Conservation (phyloP, 2,888 invertebrate genomes). For the Cheilosia urbana region DNA sequence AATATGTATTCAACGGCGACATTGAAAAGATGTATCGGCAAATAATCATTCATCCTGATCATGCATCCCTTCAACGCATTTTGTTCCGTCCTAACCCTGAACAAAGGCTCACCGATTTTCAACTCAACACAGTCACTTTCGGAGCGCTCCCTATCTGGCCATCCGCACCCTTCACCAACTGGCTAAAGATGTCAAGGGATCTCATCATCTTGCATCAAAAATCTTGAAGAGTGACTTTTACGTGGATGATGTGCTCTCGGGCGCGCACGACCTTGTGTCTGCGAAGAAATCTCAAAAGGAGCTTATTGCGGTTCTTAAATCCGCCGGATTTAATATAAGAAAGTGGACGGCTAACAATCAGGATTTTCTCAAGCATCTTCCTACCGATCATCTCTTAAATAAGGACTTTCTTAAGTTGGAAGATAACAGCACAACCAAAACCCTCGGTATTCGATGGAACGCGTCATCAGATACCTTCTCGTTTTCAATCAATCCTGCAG, state of each 20-base stretch:
- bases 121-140: conserved; percentile 1
- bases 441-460: conserved; percentile 15
- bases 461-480: not conserved
- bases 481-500: not conserved
- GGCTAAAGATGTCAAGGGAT: not conserved
- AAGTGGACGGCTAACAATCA: conserved; percentile 1
- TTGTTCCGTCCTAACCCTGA: too few relatives aligned
- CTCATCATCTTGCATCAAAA: conserved; percentile 6
- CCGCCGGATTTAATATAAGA: conserved; percentile 7
- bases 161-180: conserved; percentile 4
- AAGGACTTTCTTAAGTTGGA: conserved; percentile 11
- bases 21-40: too few relatives aligned
- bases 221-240: conserved; percentile 1
- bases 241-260: conserved; percentile 1
- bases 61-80: too few relatives aligned
- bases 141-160: not conserved
- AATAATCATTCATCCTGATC: not conserved
- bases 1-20: too few relatives aligned
- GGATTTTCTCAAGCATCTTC: not conserved
- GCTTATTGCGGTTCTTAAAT: conserved; percentile 1
- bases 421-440: conserved; percentile 14
- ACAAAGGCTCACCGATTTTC: not conserved
- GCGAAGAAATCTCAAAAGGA: not conserved
- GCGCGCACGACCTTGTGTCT: not conserved
- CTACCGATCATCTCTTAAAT: conserved; percentile 4